phyloP scores from a whole-genome alignment of 2,113 vertebrate species.

The Etia nguti region DNA sequence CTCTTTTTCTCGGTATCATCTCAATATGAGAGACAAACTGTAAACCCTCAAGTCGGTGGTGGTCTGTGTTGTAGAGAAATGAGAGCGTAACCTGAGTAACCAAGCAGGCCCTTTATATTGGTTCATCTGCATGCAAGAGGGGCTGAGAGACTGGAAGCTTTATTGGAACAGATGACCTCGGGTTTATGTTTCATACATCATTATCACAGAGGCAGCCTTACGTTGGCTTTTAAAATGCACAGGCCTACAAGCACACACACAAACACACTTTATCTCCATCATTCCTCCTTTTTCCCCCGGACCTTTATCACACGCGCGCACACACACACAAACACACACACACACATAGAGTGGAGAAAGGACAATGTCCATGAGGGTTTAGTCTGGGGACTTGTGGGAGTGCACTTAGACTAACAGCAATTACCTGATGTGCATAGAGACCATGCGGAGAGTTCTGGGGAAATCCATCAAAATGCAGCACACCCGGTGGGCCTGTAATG shows the following conservation, averaged over 20 bases:
- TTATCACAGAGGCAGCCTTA: conserved; percentile 47
- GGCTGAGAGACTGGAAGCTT: conserved; percentile 23
- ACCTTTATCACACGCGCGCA: neutral
- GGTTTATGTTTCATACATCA: conserved; percentile 59
- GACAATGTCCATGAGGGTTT: conserved; percentile 24
- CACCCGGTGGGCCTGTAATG: conserved; percentile 50
- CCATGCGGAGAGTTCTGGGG: conserved; percentile 28
- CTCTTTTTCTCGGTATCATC: neutral
- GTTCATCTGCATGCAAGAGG: conserved; percentile 52
- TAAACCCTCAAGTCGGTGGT: conserved; percentile 9
- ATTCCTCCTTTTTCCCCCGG: neutral
- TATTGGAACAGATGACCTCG: conserved; percentile 64
- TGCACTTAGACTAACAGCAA: conserved; percentile 64
- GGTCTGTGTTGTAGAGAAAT: conserved; percentile 23
- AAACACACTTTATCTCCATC: conserved; percentile 19
- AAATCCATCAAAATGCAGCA: conserved; percentile 59
- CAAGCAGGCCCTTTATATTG: conserved; percentile 31
- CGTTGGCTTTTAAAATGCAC: conserved; percentile 30
- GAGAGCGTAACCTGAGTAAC: conserved; percentile 37
- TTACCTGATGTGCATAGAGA: conserved; percentile 48
- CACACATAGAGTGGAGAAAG: neutral
- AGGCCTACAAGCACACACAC: neutral
- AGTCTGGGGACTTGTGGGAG: conserved; percentile 18
- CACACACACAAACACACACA: neutral
- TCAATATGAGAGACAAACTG: neutral